phyloP scores from a whole-genome alignment of 2,113 vertebrate genomes.

The Dipodomys spectabilis region DNA sequence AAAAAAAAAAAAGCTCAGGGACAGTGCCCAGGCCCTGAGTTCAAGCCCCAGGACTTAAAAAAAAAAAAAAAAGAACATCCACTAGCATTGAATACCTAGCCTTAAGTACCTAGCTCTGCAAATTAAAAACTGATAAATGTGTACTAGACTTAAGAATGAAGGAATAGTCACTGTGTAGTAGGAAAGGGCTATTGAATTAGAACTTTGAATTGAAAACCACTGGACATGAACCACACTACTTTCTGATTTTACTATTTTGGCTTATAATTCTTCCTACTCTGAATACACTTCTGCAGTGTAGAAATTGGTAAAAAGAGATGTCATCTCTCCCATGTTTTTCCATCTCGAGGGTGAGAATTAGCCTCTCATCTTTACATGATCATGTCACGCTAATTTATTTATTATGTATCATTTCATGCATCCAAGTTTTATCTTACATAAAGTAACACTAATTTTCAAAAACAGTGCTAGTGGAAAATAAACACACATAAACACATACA shows the following conservation, averaged over 20 bases:
- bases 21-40: too few species aligned
- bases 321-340: background rate
- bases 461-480: background rate
- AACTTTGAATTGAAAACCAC: background rate
- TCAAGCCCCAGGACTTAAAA: too few species aligned
- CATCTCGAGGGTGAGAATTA: background rate
- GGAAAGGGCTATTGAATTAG: background rate
- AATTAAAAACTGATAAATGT: background rate
- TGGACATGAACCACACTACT: background rate
- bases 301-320: conserved; percentile 23
- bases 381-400: background rate
- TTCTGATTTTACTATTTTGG: background rate
- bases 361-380: background rate
- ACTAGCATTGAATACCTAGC: background rate
- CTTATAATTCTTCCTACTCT: conserved; percentile 41
- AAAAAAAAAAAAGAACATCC: too few species aligned
- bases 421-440: conserved; percentile 33
- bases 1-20: too few species aligned
- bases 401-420: background rate
- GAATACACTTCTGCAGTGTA: background rate
- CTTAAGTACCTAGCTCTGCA: background rate
- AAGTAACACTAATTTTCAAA: too few species aligned
- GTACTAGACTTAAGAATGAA: background rate
- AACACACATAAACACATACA: too few species aligned
- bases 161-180: background rate